Conservation (phyloP, 53 echinoderm and acorn worm genomes). For the Glandiceps talaboti region DNA sequence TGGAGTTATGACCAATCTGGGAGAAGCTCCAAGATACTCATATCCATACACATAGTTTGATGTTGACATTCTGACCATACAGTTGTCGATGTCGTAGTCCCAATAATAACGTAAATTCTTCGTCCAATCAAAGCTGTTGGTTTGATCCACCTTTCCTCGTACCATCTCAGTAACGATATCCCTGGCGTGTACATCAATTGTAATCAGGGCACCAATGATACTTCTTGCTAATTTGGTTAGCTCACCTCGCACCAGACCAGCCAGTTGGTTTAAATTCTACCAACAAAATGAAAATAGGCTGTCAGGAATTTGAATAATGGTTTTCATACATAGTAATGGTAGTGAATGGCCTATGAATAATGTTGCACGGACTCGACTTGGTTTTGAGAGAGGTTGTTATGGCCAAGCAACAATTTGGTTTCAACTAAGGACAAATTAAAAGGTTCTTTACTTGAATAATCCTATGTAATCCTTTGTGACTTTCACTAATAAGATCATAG, state of each 20-base stretch:
- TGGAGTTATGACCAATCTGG: slow-evolving; percentile 93
- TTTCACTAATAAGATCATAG: too few relatives aligned
- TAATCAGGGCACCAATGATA: slow-evolving; percentile 92
- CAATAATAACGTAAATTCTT: slow-evolving; percentile 96
- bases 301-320: too few relatives aligned
- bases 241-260: slow-evolving; percentile 83
- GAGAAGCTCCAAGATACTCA: slow-evolving; percentile 91
- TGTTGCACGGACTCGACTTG: too few relatives aligned
- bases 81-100: slow-evolving; percentile 95
- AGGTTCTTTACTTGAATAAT: too few relatives aligned
- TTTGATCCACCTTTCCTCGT: slow-evolving; percentile 51
- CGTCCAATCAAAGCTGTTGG: slow-evolving; percentile 91
- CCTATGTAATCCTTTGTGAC: too few relatives aligned
- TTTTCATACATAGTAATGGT: too few relatives aligned
- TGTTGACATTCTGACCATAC: slow-evolving; percentile 95
- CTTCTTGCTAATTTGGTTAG: slow-evolving; percentile 89
- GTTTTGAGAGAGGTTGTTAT: too few relatives aligned
- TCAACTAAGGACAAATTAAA: too few relatives aligned
- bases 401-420: too few relatives aligned
- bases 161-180: slow-evolving; percentile 98
- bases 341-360: too few relatives aligned
- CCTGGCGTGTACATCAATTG: slow-evolving; percentile 91
- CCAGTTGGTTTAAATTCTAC: slow-evolving; percentile 69
- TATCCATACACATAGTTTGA: slow-evolving; percentile 97
- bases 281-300: neutral